Percentiles rank a stretch among this genome's conserved stretches.
These are phyloP conservation scores for Tapera naevia DNA, from an alignment of 2,797 vertebrate genomes.

Conservation along the genomic window DNA sequence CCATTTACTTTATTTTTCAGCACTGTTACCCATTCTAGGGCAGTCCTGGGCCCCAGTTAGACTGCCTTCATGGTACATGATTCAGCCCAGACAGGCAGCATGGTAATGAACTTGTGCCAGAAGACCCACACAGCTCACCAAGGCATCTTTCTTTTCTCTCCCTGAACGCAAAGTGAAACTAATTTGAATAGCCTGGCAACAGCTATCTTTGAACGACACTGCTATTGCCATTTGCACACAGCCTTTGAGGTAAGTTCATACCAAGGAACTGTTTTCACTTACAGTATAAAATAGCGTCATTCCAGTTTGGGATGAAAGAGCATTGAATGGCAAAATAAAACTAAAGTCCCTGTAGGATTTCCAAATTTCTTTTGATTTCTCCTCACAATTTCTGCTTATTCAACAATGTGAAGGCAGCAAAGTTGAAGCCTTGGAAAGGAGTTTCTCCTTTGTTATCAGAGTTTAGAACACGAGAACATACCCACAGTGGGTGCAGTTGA, in stretches of 20 bases:
- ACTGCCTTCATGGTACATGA: neutral
- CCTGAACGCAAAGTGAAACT: neutral
- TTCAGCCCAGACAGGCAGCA: neutral
- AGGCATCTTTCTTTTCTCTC: neutral
- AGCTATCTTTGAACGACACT: neutral
- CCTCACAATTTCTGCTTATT: neutral
- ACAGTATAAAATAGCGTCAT: neutral
- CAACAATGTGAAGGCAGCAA: neutral
- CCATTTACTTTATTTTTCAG: neutral
- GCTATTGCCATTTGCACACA: neutral
- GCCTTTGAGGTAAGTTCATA: neutral
- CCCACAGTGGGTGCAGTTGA: constrained; percentile 81
- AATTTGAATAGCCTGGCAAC: neutral
- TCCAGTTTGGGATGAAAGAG: neutral
- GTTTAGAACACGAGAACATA: constrained; percentile 32
- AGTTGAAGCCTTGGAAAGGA: neutral
- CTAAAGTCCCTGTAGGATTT: neutral
- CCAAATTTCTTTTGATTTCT: neutral
- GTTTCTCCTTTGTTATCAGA: neutral
- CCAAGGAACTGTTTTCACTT: neutral
- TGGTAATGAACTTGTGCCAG: neutral
- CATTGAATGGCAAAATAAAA: neutral
- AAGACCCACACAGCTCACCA: neutral
- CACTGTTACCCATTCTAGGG: neutral
- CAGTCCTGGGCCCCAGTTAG: neutral